A percentile compares a stretch with the other conserved stretches of the same genome.
These are phyloP conservation scores for Patella pellucida DNA, from an alignment of 2,888 invertebrate species.

Conservation along the genomic window DNA sequence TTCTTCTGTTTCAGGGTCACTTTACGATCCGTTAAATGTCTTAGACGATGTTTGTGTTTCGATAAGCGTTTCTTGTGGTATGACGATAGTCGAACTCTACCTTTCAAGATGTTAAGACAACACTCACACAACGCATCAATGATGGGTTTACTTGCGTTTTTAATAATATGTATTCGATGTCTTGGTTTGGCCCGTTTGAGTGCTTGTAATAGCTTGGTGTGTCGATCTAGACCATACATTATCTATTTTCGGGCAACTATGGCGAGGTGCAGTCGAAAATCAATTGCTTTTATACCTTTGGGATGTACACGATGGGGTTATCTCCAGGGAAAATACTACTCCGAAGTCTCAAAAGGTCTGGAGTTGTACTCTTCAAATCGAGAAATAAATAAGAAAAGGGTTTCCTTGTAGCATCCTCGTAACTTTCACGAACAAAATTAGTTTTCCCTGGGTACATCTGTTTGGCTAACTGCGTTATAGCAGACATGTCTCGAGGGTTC, in stretches of 20 bases:
- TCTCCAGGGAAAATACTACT: slow-evolving; percentile 21
- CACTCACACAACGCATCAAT: neutral
- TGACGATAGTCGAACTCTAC: slow-evolving; percentile 11
- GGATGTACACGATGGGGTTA: slow-evolving; percentile 12
- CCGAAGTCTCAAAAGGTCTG: slow-evolving; percentile 18
- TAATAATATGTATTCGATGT: neutral
- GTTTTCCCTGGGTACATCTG: slow-evolving; percentile 19
- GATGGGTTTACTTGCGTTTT: neutral
- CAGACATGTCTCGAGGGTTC: neutral
- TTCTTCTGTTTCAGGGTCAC: neutral
- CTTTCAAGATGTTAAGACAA: slow-evolving; percentile 16
- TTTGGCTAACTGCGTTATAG: slow-evolving; percentile 9
- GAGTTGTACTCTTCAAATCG: slow-evolving; percentile 23
- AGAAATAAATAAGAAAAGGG: slow-evolving; percentile 24
- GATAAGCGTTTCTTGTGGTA: slow-evolving; percentile 14
- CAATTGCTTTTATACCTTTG: slow-evolving; percentile 1
- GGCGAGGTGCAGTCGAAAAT: too few relatives aligned
- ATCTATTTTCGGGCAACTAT: neutral
- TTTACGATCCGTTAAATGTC: neutral
- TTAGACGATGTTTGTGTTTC: slow-evolving; percentile 6
- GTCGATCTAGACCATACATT: neutral
- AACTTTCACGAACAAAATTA: slow-evolving; percentile 12
- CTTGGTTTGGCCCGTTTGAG: neutral
- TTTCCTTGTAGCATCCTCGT: slow-evolving; percentile 14
- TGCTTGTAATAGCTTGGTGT: neutral